Evolutionary conservation across 2,113 vertebrate genomes (phyloP).

Genomic region (Hemiscyllium ocellatum): DNA sequence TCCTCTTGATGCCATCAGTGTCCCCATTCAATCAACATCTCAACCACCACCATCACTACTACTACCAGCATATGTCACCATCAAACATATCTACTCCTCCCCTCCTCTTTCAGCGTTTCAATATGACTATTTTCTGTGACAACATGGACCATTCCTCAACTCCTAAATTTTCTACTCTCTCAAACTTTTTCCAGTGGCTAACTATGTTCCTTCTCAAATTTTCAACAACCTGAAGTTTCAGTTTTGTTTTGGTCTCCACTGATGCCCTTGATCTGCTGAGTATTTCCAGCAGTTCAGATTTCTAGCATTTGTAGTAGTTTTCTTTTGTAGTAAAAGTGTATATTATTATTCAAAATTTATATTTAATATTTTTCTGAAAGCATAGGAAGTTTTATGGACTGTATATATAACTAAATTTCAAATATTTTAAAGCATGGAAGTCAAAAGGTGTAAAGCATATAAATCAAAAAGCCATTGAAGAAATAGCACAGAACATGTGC

Average conservation of each 20-base stretch:
- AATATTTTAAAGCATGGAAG: background rate
- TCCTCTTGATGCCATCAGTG: background rate
- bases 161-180: background rate
- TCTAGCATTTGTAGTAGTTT: too few relatives aligned
- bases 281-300: background rate
- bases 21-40: background rate
- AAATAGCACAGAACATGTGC: background rate
- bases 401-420: background rate
- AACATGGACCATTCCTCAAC: background rate
- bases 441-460: background rate
- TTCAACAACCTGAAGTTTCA: background rate
- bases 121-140: background rate
- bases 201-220: too few relatives aligned
- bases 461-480: background rate
- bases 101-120: background rate
- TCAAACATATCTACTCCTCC: background rate
- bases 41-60: background rate
- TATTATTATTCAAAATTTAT: background rate
- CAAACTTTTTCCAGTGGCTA: background rate
- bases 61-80: background rate
- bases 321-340: too few relatives aligned
- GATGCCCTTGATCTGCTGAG: background rate
- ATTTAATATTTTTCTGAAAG: background rate
- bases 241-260: background rate
- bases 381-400: background rate